Evolutionary conservation across 2,888 invertebrate genomes (phyloP), one percentile per base, ranked within the genome.

Genomic region (Nomada ferruginata): DNA sequence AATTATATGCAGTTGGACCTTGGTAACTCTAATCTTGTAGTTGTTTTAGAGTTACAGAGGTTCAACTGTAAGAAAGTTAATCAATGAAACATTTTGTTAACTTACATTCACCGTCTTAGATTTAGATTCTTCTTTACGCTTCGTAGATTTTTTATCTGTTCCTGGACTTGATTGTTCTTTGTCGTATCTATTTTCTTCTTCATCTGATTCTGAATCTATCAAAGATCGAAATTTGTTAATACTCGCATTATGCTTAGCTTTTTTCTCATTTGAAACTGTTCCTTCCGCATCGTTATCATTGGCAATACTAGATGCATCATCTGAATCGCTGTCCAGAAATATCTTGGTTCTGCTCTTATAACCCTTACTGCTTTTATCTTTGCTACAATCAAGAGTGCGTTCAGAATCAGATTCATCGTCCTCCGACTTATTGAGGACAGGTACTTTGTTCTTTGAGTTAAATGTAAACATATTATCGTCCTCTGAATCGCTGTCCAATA

Each of bases 271-370:
- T 61, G 57, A 4, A 50, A 29, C 10, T 11, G 5, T n/a, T 59
- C 53, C 26, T 42, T 61, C 26, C 9, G 42, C 23, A 26, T 64
- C 15, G 47, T 2, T 71, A 29, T 36, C 5, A 52, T 26, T 55
- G 0, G 0, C 42, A n/a, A 20, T 64, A 55, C 15, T 42, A 9
- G 0, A 50, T 15, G 81, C 65, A 44, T 90, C 85, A 57, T 91
- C 90, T 47, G 89, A 90, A 82, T 92, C 89, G 65, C 89, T 91
- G 52, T 91, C 87, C 52, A 91, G 47, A 18, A 88, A 5, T 59
- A 18, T 74, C n/a, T 70, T n/a, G 50, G 7, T 59, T 20, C 2
- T 13, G 7, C 0, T 76, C 23, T 59, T 80, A 26, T 44, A 68
- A 50, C 55, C 50, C 2, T 5, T 59, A 42, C n/a, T 44, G 3